Base-by-base conservation (phyloP, 2,888 invertebrate species). In the Strigamia crassipes region DNA sequence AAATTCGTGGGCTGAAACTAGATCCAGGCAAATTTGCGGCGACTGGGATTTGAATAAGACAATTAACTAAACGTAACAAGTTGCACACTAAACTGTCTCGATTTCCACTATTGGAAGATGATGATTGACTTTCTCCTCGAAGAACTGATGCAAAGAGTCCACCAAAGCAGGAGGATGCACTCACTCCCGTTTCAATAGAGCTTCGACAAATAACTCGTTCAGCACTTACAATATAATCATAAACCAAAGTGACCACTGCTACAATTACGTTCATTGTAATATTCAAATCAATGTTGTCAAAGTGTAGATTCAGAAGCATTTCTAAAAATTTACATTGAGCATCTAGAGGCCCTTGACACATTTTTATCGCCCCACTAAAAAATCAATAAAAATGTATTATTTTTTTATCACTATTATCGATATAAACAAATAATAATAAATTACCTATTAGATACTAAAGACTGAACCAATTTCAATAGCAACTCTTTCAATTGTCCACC, bases 81-180 rank as follows among this genome's bases (percentile, higher is more conserved):
- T 85, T 86, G 83, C 87, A 87, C 86, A 88, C 86, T 8, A 88
- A 84, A 6, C 85, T 83, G 83, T 88, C 87, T 46, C 87, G 83
- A 82, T 85, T 87, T 78, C 81, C 81, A 23, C 78, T 56, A 6
- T n/a, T 38, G 5, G 86, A 84, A 66, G 84, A 23, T 21, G 80
- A 80, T 12, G 34, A 66, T n/a, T 66, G 27, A 15, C 90, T 88
- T 85, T 92, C 92, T 0, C 91, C 90, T 0, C 93, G 91, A 79
- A 93, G 88, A 10, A 93, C 92, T 83, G 91, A 93, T 1, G 94
- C 93, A 88, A 94, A 93, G 84, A 94, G 89, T 82, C 94, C 94
- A 85, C 93, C 93, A 84, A 93, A 92, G 81, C 91, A 91, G 84
- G 91, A 91, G 38, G 90, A 88, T 82, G 86, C 87, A 84, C 85